A percentile compares a stretch with the other conserved stretches of the same genome.
Evolutionary conservation across 2,797 vertebrate species (phyloP).

Genomic region (Oceanodroma leucorhoa): DNA sequence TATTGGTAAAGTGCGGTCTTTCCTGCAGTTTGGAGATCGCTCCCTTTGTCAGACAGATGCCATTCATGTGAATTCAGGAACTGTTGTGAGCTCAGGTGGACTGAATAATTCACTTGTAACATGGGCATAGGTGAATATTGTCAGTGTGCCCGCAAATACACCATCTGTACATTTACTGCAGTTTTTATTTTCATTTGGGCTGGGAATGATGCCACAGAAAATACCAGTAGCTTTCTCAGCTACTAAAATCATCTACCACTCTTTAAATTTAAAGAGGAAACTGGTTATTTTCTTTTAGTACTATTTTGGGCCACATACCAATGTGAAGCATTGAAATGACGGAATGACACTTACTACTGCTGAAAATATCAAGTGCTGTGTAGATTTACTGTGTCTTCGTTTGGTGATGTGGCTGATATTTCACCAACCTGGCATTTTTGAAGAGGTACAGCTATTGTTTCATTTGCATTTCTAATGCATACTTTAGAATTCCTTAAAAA

Average conservation of each 20-base stretch:
- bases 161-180: not conserved
- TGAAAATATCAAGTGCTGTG: not conserved
- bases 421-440: not conserved
- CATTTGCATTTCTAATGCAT: not conserved
- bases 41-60: not conserved
- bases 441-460: slow-evolving; percentile 4
- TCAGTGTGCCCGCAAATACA: not conserved
- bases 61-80: not conserved
- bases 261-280: slow-evolving; percentile 11
- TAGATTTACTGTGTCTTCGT: not conserved
- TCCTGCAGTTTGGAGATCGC: not conserved
- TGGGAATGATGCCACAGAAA: slow-evolving; percentile 29
- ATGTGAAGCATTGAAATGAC: not conserved
- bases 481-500: not conserved
- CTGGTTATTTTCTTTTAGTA: not conserved
- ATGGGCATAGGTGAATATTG: not conserved
- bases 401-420: not conserved
- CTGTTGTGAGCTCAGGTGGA: not conserved
- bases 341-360: not conserved
- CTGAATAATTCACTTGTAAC: not conserved
- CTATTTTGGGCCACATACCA: not conserved
- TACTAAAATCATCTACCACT: slow-evolving; percentile 42
- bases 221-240: slow-evolving; percentile 43
- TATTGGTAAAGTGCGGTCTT: not conserved
- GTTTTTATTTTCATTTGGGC: slow-evolving; percentile 16